A percentile compares a stretch with the other conserved stretches of the same genome.
Evolutionary conservation across 2,797 vertebrate species (phyloP).

Genomic region (Crotalus adamanteus): DNA sequence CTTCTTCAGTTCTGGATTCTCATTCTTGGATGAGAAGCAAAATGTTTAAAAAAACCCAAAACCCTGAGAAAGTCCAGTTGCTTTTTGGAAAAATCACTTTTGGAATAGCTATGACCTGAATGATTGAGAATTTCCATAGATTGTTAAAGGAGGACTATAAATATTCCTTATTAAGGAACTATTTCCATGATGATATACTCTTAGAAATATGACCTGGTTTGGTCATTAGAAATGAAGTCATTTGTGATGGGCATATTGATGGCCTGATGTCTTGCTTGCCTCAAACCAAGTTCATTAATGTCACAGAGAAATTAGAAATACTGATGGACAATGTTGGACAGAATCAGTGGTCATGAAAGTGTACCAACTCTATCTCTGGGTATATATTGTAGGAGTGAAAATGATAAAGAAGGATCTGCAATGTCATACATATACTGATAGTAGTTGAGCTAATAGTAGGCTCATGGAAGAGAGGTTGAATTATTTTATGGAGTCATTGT

Average conservation of each 20-base stretch:
- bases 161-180: not conserved
- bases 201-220: not conserved
- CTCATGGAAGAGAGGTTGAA: not conserved
- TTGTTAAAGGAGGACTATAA: not conserved
- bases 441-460: not conserved
- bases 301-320: not conserved
- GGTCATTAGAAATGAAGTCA: not conserved
- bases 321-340: not conserved
- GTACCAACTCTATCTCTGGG: not conserved
- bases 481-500: not conserved
- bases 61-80: too few species aligned
- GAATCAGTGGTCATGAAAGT: not conserved
- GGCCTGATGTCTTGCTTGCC: not conserved
- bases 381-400: not conserved
- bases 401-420: not conserved
- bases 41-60: too few species aligned
- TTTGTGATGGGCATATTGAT: not conserved
- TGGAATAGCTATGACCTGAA: too few species aligned
- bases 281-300: not conserved
- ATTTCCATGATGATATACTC: not conserved
- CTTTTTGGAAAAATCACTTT: too few species aligned
- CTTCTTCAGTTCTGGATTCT: too few species aligned
- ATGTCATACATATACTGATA: not conserved
- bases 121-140: too few species aligned
- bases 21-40: too few species aligned